Percentiles rank a stretch among this genome's conserved stretches.
phyloP scores from a whole-genome alignment of 2,888 invertebrate species.

The Eurytoma californica region DNA sequence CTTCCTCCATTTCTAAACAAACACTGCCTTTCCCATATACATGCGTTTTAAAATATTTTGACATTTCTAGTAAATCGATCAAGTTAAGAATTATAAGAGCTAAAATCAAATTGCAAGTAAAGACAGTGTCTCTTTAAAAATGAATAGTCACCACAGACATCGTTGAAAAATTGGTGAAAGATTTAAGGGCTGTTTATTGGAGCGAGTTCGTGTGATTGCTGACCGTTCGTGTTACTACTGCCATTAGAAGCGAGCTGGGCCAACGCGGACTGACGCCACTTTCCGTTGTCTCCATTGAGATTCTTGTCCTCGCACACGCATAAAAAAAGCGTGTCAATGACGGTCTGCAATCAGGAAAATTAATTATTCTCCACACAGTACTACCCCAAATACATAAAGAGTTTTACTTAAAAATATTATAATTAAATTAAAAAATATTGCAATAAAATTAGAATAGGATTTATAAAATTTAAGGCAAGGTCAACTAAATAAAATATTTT shows the following conservation, averaged over 20 bases:
- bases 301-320: conserved; percentile 96
- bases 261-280: conserved; percentile 71
- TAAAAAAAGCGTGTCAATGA: conserved; percentile 93
- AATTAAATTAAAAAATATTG: too few relatives aligned
- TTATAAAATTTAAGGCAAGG: neutral
- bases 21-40: neutral
- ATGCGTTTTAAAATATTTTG: neutral
- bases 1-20: neutral
- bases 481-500: too few relatives aligned
- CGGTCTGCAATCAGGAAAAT: conserved; percentile 81
- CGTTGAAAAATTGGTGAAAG: too few relatives aligned
- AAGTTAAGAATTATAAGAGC: too few relatives aligned
- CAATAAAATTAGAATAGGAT: too few relatives aligned
- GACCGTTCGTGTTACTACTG: conserved; percentile 67
- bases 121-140: neutral
- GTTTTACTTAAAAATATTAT: neutral
- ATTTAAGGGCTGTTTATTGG: conserved; percentile 71
- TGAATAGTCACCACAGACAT: too few relatives aligned
- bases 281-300: conserved; percentile 84
- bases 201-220: conserved; percentile 75
- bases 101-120: too few relatives aligned
- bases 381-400: neutral
- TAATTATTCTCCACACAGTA: neutral
- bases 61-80: too few relatives aligned
- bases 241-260: conserved; percentile 67